Percentiles rank a stretch among this genome's conserved stretches.
phyloP scores from a whole-genome alignment of 2,113 vertebrate species.

The Mobula birostris region DNA sequence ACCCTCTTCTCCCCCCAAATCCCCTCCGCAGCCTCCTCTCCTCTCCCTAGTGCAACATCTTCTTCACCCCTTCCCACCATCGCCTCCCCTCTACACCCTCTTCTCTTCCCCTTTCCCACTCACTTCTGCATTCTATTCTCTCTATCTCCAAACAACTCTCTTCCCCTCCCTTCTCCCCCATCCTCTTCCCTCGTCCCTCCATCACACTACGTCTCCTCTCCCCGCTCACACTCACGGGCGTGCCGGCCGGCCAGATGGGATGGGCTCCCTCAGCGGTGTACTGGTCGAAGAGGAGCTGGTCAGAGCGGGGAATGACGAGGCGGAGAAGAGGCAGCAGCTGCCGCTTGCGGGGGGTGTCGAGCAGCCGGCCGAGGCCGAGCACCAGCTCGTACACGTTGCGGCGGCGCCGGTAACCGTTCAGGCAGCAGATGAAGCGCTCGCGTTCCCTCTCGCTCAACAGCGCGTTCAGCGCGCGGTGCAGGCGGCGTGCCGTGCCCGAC shows the following conservation, averaged over 20 bases:
- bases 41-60: no score
- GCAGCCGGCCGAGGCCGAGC: constrained; percentile 78
- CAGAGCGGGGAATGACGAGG: constrained; percentile 86
- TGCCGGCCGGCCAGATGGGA: constrained; percentile 46
- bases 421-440: constrained; percentile 91
- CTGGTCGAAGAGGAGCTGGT: constrained; percentile 93
- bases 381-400: constrained; percentile 95
- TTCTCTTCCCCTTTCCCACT: background rate
- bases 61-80: no score
- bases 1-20: no score
- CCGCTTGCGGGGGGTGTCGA: constrained; percentile 79
- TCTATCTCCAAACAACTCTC: background rate
- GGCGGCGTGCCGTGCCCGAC: constrained; percentile 72
- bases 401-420: constrained; percentile 87
- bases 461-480: constrained; percentile 84
- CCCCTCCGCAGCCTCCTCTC: no score
- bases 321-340: constrained; percentile 90
- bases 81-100: no score
- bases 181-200: background rate
- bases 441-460: constrained; percentile 83
- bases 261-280: constrained; percentile 91
- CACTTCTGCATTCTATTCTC: background rate
- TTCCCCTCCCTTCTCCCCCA: background rate
- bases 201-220: background rate
- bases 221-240: background rate